These are phyloP conservation scores for Tinea semifulvella DNA, from an alignment of 2,888 invertebrate genomes.

Conservation along the genomic window DNA sequence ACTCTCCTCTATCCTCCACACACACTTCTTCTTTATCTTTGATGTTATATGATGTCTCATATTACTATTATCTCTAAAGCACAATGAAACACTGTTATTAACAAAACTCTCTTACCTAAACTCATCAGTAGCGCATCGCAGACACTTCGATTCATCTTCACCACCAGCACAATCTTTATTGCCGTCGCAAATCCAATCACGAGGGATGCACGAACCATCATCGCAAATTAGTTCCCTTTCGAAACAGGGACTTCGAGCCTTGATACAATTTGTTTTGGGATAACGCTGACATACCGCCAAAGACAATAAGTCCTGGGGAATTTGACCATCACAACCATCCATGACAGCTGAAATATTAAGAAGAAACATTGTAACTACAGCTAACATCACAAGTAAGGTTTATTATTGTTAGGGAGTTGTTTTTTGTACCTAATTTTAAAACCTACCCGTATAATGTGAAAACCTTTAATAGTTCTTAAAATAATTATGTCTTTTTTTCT, in stretches of 20 bases:
- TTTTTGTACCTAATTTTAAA: too few species aligned
- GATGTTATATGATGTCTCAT: too few species aligned
- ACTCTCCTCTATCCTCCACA: too few species aligned
- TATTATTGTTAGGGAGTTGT: too few species aligned
- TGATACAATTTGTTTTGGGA: constrained; percentile 66
- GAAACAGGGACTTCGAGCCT: constrained; percentile 54
- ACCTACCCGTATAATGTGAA: too few species aligned
- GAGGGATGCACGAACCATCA: constrained; percentile 69
- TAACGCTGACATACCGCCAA: constrained; percentile 71
- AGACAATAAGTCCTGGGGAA: constrained; percentile 62
- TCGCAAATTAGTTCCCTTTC: constrained; percentile 63
- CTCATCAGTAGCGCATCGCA: constrained; percentile 38
- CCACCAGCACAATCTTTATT: constrained; percentile 69
- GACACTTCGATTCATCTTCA: constrained; percentile 69
- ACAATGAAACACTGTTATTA: too few species aligned
- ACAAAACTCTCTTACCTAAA: constrained; percentile 33
- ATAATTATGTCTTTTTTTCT: too few species aligned
- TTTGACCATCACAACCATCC: constrained; percentile 68
- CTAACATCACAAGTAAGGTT: too few species aligned
- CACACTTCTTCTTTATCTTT: too few species aligned
- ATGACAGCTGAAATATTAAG: constrained; percentile 59
- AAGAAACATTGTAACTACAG: too few species aligned
- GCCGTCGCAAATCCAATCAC: constrained; percentile 72
- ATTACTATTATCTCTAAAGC: too few species aligned
- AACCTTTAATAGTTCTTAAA: too few species aligned